These are phyloP conservation scores for Otus sunia DNA, from an alignment of 2,113 vertebrate species.

Conservation along the genomic window DNA sequence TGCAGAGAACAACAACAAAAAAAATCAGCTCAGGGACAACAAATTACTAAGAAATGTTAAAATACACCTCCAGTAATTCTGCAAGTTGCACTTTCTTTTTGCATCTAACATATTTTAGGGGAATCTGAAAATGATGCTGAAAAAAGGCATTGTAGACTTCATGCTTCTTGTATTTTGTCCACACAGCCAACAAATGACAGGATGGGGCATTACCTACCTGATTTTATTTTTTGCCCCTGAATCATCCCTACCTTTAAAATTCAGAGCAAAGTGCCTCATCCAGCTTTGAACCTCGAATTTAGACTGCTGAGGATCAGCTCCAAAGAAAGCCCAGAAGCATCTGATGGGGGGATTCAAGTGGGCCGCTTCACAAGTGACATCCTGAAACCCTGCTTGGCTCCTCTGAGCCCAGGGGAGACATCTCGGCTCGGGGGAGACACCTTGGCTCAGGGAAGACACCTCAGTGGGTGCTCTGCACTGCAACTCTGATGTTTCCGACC, in stretches of 20 bases:
- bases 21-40: background rate
- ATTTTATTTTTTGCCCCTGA: background rate
- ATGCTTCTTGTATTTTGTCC: background rate
- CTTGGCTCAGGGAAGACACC: accelerated
- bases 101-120: background rate
- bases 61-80: background rate
- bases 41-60: background rate
- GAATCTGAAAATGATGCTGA: background rate
- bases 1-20: background rate
- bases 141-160: background rate
- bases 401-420: background rate
- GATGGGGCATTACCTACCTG: background rate
- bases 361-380: background rate
- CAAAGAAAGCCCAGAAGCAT: background rate
- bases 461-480: background rate
- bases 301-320: background rate
- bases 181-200: background rate
- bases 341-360: background rate
- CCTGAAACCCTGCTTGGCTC: background rate
- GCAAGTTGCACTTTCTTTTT: background rate
- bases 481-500: background rate
- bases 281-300: background rate
- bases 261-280: background rate
- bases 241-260: background rate
- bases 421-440: no score